phyloP scores from a whole-genome alignment of 2,797 vertebrate genomes.

The Zenarchopterus dispar region DNA sequence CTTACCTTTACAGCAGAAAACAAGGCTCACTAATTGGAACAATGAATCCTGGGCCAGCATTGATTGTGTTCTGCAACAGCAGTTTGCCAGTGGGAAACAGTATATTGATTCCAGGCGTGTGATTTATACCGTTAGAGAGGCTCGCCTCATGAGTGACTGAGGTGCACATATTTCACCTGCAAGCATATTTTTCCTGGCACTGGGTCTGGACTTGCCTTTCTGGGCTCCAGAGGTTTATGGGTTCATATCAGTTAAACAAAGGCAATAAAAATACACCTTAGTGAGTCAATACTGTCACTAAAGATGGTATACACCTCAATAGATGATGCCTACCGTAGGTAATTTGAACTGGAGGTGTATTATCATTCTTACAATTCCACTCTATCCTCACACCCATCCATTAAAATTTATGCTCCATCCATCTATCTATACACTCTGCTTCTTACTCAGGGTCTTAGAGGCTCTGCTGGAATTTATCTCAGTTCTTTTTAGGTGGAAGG shows the following conservation, averaged over 20 bases:
- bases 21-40: conserved; percentile 58
- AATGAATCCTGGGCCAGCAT: conserved; percentile 56
- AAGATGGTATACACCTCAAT: no score
- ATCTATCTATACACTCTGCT: no score
- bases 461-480: no score
- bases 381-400: no score
- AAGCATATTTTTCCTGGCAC: conserved; percentile 6
- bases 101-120: conserved; percentile 58
- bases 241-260: conserved; percentile 4
- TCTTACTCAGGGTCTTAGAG: no score
- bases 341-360: no score
- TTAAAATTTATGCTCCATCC: no score
- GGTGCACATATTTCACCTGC: conserved; percentile 54
- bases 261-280: conserved; percentile 3
- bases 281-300: conserved; percentile 1
- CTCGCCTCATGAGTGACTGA: conserved; percentile 34
- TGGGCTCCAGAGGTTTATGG: conserved; percentile 26
- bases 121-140: conserved; percentile 62
- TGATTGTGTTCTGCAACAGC: conserved; percentile 65
- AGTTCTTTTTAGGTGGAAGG: no score
- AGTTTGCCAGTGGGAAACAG: conserved; percentile 59
- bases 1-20: conserved; percentile 43
- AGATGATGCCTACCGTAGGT: no score
- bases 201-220: conserved; percentile 13
- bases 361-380: no score